Conservation (phyloP, 2,797 vertebrate species). For the Hozukius guyotensis region DNA sequence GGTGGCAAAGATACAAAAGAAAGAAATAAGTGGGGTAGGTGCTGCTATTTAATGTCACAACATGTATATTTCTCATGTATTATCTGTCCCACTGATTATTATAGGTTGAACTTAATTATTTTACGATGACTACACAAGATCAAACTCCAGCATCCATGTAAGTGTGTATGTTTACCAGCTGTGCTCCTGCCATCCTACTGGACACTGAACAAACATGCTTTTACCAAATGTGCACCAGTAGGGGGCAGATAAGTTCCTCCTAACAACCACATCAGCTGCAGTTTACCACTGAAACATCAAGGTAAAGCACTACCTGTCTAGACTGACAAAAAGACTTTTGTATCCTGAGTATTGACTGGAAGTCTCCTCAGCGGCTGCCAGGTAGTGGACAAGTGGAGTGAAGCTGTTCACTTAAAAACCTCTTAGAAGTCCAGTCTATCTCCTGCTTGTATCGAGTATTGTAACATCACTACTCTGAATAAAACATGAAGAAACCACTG, state of each 20-base stretch:
- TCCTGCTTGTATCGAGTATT: background rate
- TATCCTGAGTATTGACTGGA: background rate
- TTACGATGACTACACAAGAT: background rate
- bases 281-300: background rate
- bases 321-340: background rate
- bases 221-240: constrained; percentile 22
- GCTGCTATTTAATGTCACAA: background rate
- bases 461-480: background rate
- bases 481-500: background rate
- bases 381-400: background rate
- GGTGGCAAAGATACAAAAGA: background rate
- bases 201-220: background rate
- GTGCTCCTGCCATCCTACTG: background rate
- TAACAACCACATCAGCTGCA: background rate
- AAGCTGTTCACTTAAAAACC: background rate
- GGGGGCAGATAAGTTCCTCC: constrained; percentile 40
- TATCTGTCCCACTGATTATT: background rate
- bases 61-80: background rate
- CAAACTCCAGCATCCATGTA: background rate
- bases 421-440: background rate
- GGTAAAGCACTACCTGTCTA: background rate
- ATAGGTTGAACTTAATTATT: background rate
- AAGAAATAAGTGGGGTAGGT: background rate
- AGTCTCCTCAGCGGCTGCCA: background rate
- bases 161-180: background rate